Percentiles rank a stretch among this genome's conserved stretches.
These are phyloP conservation scores for Limnephilus lunatus DNA, from an alignment of 2,888 invertebrate genomes.

Conservation along the genomic window DNA sequence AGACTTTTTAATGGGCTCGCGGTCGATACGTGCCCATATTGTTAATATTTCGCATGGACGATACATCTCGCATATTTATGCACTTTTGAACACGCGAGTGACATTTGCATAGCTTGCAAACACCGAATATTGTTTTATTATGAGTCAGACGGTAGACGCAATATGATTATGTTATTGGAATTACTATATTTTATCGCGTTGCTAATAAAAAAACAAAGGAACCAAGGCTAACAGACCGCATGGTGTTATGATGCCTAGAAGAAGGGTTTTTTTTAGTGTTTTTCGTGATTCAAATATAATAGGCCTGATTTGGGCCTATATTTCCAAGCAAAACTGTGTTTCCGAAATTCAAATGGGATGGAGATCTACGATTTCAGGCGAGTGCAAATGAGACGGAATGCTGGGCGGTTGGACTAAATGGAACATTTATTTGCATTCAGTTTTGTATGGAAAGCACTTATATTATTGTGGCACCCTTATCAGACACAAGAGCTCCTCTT, in stretches of 20 bases:
- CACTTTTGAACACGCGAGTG: background rate
- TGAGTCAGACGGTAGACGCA: background rate
- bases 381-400: no score
- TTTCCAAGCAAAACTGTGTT: no score
- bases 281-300: no score
- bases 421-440: no score
- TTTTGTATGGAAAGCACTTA: no score
- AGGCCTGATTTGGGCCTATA: no score
- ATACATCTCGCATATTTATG: background rate
- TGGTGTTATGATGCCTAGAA: background rate
- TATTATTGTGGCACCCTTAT: no score
- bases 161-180: background rate
- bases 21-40: slow-evolving; percentile 22
- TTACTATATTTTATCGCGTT: background rate
- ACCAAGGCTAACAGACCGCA: background rate
- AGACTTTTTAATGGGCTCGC: slow-evolving; percentile 15
- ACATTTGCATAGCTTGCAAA: background rate
- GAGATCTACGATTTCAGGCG: no score
- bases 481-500: no score
- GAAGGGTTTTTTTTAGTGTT: no score
- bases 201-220: background rate
- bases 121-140: background rate
- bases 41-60: background rate
- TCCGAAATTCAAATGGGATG: no score
- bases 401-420: no score